phyloP scores from a whole-genome alignment of 2,113 vertebrate species.

The Eubucco bourcierii region DNA sequence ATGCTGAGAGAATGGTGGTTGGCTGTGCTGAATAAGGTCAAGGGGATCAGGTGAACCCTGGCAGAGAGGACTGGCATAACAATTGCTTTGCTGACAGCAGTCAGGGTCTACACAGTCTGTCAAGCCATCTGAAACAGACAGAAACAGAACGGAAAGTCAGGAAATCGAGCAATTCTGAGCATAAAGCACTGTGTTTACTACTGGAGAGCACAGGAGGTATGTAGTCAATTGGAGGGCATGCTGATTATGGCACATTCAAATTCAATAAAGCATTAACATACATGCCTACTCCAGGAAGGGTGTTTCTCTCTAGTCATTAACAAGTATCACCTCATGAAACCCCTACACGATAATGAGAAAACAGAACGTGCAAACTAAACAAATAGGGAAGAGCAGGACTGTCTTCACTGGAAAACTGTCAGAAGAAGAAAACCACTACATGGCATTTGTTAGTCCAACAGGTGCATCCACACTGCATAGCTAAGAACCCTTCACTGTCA shows the following conservation, averaged over 20 bases:
- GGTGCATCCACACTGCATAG: neutral
- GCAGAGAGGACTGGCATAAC: slow-evolving; percentile 89
- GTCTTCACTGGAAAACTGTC: neutral
- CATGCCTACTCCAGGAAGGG: neutral
- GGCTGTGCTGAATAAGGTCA: slow-evolving; percentile 90
- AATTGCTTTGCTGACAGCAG: slow-evolving; percentile 93
- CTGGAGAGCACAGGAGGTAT: neutral
- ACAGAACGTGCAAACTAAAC: neutral
- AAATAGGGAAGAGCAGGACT: neutral
- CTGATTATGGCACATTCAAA: neutral
- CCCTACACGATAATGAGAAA: neutral
- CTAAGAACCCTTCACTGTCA: neutral
- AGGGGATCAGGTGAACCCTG: slow-evolving; percentile 95
- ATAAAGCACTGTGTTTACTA: neutral
- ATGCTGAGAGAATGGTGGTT: slow-evolving; percentile 79
- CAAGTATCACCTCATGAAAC: neutral
- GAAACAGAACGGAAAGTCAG: slow-evolving; percentile 22
- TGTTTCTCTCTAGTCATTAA: neutral
- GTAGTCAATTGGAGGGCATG: neutral
- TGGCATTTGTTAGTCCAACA: neutral
- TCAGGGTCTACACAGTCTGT: slow-evolving; percentile 96
- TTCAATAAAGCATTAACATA: neutral
- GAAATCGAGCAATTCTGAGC: neutral
- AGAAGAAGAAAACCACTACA: neutral
- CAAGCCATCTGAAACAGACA: slow-evolving; percentile 84